Evolutionary conservation across 1,140 invertebrate genomes (phyloP), one percentile per base, ranked within the genome.

Genomic region (Polypedilum pembai): DNA sequence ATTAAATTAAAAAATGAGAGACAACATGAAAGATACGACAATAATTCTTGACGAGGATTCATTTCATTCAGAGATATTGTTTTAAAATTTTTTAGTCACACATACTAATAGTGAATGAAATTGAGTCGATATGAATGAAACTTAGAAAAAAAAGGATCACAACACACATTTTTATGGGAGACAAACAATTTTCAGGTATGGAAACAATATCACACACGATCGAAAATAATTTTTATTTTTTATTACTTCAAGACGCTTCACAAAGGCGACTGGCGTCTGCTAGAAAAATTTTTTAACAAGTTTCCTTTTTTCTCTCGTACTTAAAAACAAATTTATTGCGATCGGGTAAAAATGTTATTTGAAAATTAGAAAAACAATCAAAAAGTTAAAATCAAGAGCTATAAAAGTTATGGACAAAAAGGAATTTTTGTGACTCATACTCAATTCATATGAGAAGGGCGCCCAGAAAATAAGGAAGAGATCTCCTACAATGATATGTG

Each of bases 221-320:
- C 45, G 45, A 56, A 56, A n/a, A 56, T 56, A 56, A 56, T 56
- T 56, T 56, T 56, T 56, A 56, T 56, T 56, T 56, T 56, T 56
- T 56, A 56, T 56, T 56, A 56, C 45, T n/a, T 56, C n/a, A 56
- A 56, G 45, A n/a, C 45, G 45, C 45, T 56, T 15, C 12, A 12
- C n/a, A n/a, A 12, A 56, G 45, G 45, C 45, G 45, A 56, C 45
- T n/a, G 45, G n/a, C 45, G 45, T 56, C 45, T 56, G 45, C 24
- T 33, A 12, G 3, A 56, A 56, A 15, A 56, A 15, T n/a, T 56
- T n/a, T 56, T 56, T 56, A 56, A 56, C 45, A 56, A 56, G 45
- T 56, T 56, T 56, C 45, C 45, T 56, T n/a, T n/a, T 56, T 56
- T 56, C 4, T n/a, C n/a, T 56, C 5, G 24, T 3, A 5, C 24